Evolutionary conservation across 2,113 vertebrate genomes (phyloP).

Genomic region (Notechis scutatus): DNA sequence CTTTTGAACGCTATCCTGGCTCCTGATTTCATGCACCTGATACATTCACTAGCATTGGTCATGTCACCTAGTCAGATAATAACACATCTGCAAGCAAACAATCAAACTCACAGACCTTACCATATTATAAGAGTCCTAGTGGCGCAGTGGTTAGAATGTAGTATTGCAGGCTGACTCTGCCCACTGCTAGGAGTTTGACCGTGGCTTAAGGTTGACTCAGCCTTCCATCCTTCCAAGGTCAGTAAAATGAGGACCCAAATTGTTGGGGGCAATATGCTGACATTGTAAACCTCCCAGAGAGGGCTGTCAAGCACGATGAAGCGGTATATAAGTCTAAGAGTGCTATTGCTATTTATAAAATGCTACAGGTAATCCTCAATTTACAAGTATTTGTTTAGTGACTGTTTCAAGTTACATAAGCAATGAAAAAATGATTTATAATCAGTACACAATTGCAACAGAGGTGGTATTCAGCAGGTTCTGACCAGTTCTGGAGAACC

Average conservation of each 20-base stretch:
- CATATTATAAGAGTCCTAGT: neutral
- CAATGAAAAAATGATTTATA: neutral
- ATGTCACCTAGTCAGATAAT: neutral
- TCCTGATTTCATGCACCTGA: neutral
- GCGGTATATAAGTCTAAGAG: too few relatives aligned
- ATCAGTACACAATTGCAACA: neutral
- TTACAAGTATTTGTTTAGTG: neutral
- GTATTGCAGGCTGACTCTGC: too few relatives aligned
- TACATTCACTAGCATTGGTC: neutral
- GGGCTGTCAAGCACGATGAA: too few relatives aligned
- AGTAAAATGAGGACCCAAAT: too few relatives aligned
- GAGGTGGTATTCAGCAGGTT: too few relatives aligned
- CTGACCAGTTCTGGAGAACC: too few relatives aligned
- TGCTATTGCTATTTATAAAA: neutral
- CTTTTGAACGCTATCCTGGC: neutral
- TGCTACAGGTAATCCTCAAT: neutral
- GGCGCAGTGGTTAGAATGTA: too few relatives aligned
- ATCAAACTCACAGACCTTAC: neutral
- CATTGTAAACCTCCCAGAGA: too few relatives aligned
- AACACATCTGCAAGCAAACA: neutral
- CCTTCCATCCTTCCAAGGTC: too few relatives aligned
- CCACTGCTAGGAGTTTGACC: too few relatives aligned
- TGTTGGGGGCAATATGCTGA: too few relatives aligned
- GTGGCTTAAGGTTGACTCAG: too few relatives aligned
- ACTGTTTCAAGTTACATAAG: neutral